phyloP scores from a whole-genome alignment of 2,888 invertebrate species.

The Conops quadrifasciatus region DNA sequence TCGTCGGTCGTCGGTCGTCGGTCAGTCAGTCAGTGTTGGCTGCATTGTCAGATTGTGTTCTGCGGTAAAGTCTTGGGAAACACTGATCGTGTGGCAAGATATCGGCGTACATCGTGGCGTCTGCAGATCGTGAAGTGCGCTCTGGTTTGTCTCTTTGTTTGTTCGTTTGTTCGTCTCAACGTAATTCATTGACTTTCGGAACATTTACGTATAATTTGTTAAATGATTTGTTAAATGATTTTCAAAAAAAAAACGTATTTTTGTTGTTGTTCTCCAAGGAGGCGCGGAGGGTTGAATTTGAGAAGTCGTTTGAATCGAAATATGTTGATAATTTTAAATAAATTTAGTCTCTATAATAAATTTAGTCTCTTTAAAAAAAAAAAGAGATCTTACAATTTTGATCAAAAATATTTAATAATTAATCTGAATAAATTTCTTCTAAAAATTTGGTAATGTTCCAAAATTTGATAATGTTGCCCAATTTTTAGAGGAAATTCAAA shows the following conservation, averaged over 20 bases:
- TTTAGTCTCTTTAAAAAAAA: too few species aligned
- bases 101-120: slow-evolving; percentile 17
- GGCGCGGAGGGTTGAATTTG: too few species aligned
- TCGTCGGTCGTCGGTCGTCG: neutral
- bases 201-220: slow-evolving; percentile 12
- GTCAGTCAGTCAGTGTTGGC: slow-evolving; percentile 2
- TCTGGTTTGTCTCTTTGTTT: slow-evolving; percentile 12
- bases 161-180: neutral
- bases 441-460: too few species aligned
- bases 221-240: slow-evolving; percentile 23
- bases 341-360: too few species aligned
- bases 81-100: slow-evolving; percentile 55
- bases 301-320: too few species aligned
- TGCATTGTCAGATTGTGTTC: slow-evolving; percentile 35
- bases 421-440: too few species aligned
- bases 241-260: slow-evolving; percentile 4
- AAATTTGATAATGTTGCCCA: too few species aligned
- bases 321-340: too few species aligned
- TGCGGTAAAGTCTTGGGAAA: slow-evolving; percentile 48
- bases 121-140: slow-evolving; percentile 23
- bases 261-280: too few species aligned
- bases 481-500: neutral
- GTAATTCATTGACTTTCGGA: neutral
- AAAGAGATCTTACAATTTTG: too few species aligned
- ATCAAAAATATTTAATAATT: too few species aligned